Evolutionary conservation across 2,797 vertebrate species (phyloP), one percentile per base, ranked within the genome.

Genomic region (Pipistrellus nathusii): DNA sequence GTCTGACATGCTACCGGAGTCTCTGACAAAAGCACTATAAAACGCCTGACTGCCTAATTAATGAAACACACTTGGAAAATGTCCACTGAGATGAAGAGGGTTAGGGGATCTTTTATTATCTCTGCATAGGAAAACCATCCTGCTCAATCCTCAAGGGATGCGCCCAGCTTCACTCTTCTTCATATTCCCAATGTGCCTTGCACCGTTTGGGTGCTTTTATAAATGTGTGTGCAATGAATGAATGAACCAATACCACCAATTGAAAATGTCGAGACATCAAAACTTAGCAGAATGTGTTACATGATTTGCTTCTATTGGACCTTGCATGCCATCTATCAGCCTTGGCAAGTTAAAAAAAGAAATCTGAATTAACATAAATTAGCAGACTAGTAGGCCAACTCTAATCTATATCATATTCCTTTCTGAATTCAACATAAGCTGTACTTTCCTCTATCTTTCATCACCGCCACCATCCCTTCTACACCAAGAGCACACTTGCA

Each of bases 21-120:
- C 87, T 93, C 68, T 81, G 78, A 96, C 55, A 86, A 94, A 96
- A 87, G 93, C 38, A 69, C 87, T 71, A 27, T 46, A 73, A 94
- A 75, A 90, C 75, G 38, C 69, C 77, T 64, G 25, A 55, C 66
- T 80, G 75, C 48, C 57, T 91, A 95, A 93, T 92, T 91, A 94
- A 94, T 48, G 73, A 75, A 90, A 91, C 76, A 76, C 9, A 69
- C 72, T 68, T 35, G 71, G 87, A 75, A 88, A 90, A 88, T 11
- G 90, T 23, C 85, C 93, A 77, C 88, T 68, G 75, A n/a, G 41
- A 85, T 27, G 20, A 30, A 75, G 55, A 78, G 51, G 77, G 87
- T 88, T 82, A 86, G 86, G 46, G 71, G 25, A 32, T 85, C 32
- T 85, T 90, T 66, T 3, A 71, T 38, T 27, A 23, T n/a, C 72